Percentiles rank a stretch among this genome's conserved stretches.
phyloP scores from a whole-genome alignment of 2,888 invertebrate species.

The Nephrotoma appendiculata region DNA sequence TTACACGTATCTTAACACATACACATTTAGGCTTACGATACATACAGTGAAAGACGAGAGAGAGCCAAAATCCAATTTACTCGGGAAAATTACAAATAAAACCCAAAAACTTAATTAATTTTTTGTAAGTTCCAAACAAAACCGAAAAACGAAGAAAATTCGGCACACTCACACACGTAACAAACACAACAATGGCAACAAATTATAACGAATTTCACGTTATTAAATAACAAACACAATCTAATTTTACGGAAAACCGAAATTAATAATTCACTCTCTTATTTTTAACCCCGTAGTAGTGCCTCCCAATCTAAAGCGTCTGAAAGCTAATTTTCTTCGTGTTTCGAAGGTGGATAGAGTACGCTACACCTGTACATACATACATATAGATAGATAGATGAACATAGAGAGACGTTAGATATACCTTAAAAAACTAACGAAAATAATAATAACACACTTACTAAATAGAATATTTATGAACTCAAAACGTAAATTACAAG shows the following conservation, averaged over 20 bases:
- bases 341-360: background rate
- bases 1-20: background rate
- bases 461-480: background rate
- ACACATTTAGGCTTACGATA: background rate
- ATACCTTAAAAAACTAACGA: background rate
- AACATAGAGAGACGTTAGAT: background rate
- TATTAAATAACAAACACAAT: background rate
- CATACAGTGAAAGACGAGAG: background rate
- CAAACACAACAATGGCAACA: background rate
- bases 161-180: background rate
- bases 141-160: background rate
- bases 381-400: background rate
- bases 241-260: background rate
- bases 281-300: background rate
- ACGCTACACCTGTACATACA: background rate
- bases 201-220: background rate
- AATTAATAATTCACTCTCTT: background rate
- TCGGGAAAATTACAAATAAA: background rate
- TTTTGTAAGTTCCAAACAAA: background rate
- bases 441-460: background rate
- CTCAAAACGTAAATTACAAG: background rate
- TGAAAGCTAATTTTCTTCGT: background rate
- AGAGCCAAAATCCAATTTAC: background rate
- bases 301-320: background rate
- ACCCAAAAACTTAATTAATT: background rate